Evolutionary conservation across 1,140 invertebrate genomes (phyloP), one percentile per base, ranked within the genome.

Genomic region (Pogonus chalceus): DNA sequence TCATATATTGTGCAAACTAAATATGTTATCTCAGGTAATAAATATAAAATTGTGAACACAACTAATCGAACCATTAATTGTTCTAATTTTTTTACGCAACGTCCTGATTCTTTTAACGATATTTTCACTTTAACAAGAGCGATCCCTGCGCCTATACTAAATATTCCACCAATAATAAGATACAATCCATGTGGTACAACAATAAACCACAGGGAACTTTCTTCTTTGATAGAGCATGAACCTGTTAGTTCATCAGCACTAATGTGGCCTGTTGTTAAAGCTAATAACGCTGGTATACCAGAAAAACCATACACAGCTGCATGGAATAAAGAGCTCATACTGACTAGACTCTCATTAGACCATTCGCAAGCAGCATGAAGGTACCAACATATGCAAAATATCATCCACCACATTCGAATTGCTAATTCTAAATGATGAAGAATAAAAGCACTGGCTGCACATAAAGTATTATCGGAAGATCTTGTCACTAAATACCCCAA

Each of bases 291-390:
- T 59, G 86, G 79, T 21, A 87, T 77, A 47, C 87, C 78, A 0
- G 89, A 85, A 53, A 87, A 71, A 37, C 84, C 84, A 90, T 90
- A 93, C n/a, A 87, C 87, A 14, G 80, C 75, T 2, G 87, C 77
- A 68, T 93, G 90, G 53, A 92, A 80, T 61, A 88, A 81, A 14
- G 79, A 82, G 1, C 85, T 81, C 14, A 88, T 82, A 49, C 84
- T 79, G 62, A 89, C 85, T 22, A 92, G 78, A 1, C 87, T 86
- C 65, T 92, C 89, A 57, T 86, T 86, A 26, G 85, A 85, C 88
- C 89, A 90, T 61, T 88, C 87, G 52, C 87, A 81, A 22, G 85
- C 85, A 0, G 88, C 84, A 20, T 85, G 85, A 52, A 92, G 74
- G 58, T 88, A 83, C 85, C 89, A 92, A 50, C 87, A 88, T 18